These are phyloP conservation scores for Clarias magur DNA, from an alignment of 2,113 vertebrate species.

Conservation along the genomic window DNA sequence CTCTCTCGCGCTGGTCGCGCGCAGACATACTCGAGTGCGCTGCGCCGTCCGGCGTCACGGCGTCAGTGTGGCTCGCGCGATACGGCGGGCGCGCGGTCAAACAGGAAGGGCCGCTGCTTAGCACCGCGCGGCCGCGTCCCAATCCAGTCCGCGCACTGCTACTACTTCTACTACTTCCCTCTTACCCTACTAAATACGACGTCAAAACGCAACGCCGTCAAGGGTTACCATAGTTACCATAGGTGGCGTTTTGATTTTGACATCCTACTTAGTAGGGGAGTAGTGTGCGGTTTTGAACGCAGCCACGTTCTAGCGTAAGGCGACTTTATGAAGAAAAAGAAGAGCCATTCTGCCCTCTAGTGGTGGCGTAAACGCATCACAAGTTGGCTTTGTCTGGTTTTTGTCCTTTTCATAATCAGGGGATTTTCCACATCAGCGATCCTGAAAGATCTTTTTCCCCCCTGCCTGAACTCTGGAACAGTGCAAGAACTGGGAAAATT, in stretches of 20 bases:
- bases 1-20: slow-evolving; percentile 53
- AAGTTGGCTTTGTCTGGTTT: not conserved
- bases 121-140: slow-evolving; percentile 45
- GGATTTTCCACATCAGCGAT: slow-evolving; percentile 17
- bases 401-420: not conserved
- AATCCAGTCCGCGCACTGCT: slow-evolving; percentile 21
- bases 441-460: not conserved
- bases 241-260: not conserved
- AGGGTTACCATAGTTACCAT: slow-evolving; percentile 36
- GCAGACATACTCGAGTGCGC: slow-evolving; percentile 69
- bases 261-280: slow-evolving; percentile 1
- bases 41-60: slow-evolving; percentile 62
- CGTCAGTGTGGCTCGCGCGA: slow-evolving; percentile 67
- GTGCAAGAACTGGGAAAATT: not conserved
- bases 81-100: slow-evolving; percentile 72
- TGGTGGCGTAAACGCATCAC: slow-evolving; percentile 29
- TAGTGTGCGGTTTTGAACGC: slow-evolving; percentile 22
- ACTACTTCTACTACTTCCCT: no score
- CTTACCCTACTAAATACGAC: not conserved
- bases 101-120: slow-evolving; percentile 81
- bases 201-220: slow-evolving; percentile 1
- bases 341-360: slow-evolving; percentile 77
- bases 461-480: slow-evolving; percentile 1
- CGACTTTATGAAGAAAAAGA: slow-evolving; percentile 53
- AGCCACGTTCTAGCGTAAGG: slow-evolving; percentile 10